These are phyloP conservation scores for Poecilia velifera DNA, from an alignment of 2,797 vertebrate genomes.

Conservation along the genomic window DNA sequence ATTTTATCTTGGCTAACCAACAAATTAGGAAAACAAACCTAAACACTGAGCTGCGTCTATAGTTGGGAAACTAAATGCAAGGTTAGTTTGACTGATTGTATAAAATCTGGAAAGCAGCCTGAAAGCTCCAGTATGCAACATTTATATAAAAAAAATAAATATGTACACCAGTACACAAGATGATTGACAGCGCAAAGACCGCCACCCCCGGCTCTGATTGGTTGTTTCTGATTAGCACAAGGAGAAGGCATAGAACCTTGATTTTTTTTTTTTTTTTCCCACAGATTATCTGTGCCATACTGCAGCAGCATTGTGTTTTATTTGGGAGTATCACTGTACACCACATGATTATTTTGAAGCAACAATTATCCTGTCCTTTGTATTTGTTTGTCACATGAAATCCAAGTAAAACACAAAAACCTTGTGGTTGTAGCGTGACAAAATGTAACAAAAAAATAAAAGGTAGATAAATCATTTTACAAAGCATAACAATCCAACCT, in stretches of 20 bases:
- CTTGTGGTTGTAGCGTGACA: not conserved
- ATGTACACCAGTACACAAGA: too few species aligned
- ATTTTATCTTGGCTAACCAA: not conserved
- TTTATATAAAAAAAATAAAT: too few species aligned
- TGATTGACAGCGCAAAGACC: too few species aligned
- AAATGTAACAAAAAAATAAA: not conserved
- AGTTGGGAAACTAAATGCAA: not conserved
- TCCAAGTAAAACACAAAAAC: not conserved
- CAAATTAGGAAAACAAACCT: not conserved
- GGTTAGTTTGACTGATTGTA: not conserved
- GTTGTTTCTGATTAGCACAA: too few species aligned
- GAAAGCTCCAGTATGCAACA: not conserved
- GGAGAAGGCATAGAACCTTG: not conserved
- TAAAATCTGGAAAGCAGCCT: not conserved
- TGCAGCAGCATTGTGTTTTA: not conserved
- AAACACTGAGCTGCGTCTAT: not conserved
- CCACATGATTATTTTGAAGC: slow-evolving; percentile 1
- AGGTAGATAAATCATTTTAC: not conserved
- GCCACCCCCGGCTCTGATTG: too few species aligned
- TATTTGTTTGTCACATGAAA: not conserved
- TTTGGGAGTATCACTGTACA: not conserved
- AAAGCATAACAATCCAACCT: not conserved
- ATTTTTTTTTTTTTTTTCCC: not conserved
- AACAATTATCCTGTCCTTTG: not conserved
- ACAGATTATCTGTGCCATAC: too few species aligned